Evolutionary conservation across 2,888 invertebrate species (phyloP), one percentile per base, ranked within the genome.

Genomic region (Heliconius sara): DNA sequence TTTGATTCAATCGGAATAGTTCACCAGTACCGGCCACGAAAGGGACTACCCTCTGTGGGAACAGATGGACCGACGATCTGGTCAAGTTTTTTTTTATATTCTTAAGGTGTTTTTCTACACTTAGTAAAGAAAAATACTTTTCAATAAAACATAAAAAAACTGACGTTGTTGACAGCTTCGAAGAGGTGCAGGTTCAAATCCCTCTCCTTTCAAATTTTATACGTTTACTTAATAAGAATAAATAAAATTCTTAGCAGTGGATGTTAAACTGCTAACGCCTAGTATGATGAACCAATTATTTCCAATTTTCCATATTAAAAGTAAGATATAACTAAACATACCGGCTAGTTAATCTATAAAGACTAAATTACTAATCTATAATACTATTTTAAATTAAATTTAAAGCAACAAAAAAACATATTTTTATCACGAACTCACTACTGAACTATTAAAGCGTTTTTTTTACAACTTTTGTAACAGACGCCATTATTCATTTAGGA

Each of bases 401-500:
- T 30, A 22, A 60, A 12, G 0, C 2, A n/a, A 52, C 7, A 52
- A 22, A 60, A 52, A n/a, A 12, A 34, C 1, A 16, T 68, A 43
- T n/a, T n/a, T 43, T 39, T 25, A 6, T 68, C 7, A 25, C 16
- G 16, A 70, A 27, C 6, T 68, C 13, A 67, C 67, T 2, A 25
- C 43, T 43, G 25, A 30, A 66, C 60, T 71, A 27, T 71, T 72
- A 27, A 47, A 65, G 30, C 63, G 39, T 16, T 71, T 63, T 25
- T n/a, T 60, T 39, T 52, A 57, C 47, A 66, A 72, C 71, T 72
- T 71, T 65, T 39, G n/a, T 7, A 72, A 52, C 34, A 22, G 34
- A n/a, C 78, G 47, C 34, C 67, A 78, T 78, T 78, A 78, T 66
- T 78, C 78, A 73, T 67, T 73, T 39, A 39, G 34, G n/a, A 63